Evolutionary conservation across 1,140 invertebrate genomes (phyloP).

Genomic region (Scaptodrosophila lebanonensis): DNA sequence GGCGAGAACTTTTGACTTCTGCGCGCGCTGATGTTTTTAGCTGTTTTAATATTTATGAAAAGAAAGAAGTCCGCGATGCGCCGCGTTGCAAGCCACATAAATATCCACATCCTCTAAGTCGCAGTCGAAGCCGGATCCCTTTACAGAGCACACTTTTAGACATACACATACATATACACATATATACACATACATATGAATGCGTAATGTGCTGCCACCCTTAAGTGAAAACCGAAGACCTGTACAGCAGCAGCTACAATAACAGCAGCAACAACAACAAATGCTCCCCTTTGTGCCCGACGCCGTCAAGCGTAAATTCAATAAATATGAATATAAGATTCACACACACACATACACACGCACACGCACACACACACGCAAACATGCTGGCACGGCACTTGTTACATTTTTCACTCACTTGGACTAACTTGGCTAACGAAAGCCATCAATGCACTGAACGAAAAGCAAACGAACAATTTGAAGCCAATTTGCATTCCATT

Average conservation of each 20-base stretch:
- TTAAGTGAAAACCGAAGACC: constrained; percentile 52
- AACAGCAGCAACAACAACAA: neutral
- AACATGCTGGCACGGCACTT: constrained; percentile 35
- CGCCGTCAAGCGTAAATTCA: constrained; percentile 74
- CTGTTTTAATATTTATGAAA: constrained; percentile 74
- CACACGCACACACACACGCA: constrained; percentile 6
- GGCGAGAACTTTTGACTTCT: constrained; percentile 71
- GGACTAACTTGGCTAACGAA: constrained; percentile 69
- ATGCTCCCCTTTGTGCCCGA: constrained; percentile 52
- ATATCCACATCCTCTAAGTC: constrained; percentile 70
- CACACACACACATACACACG: constrained; percentile 2
- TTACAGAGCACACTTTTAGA: too few species aligned
- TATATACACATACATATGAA: constrained; percentile 3
- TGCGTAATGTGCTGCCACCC: constrained; percentile 41
- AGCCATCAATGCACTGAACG: neutral
- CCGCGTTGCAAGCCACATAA: constrained; percentile 65
- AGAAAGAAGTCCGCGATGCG: constrained; percentile 44
- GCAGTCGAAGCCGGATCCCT: too few species aligned
- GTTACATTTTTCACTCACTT: constrained; percentile 73
- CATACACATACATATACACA: constrained; percentile 18
- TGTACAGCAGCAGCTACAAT: constrained; percentile 16
- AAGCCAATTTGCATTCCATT: too few species aligned
- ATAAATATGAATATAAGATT: constrained; percentile 75
- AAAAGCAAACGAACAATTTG: too few species aligned
- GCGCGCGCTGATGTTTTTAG: constrained; percentile 35